Evolutionary conservation across 2,888 invertebrate species (phyloP).

Genomic region (Cheilosia pagana): DNA sequence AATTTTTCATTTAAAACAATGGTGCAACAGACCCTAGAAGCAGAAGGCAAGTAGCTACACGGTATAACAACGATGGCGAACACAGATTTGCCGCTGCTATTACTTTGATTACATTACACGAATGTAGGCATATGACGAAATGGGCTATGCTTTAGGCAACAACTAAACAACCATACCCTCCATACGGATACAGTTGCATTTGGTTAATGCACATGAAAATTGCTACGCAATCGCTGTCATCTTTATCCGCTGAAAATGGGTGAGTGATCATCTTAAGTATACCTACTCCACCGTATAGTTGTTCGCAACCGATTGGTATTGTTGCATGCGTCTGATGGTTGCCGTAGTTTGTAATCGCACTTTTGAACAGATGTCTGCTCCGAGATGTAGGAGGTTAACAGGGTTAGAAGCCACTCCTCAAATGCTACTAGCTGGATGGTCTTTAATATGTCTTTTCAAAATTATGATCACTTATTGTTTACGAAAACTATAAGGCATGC

Average conservation of each 20-base stretch:
- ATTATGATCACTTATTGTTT: neutral
- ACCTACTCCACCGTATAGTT: slow-evolving; percentile 15
- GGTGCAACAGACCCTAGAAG: slow-evolving; percentile 15
- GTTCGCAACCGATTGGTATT: slow-evolving; percentile 56
- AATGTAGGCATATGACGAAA: slow-evolving; percentile 33
- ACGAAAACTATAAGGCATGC: neutral
- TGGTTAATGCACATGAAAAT: slow-evolving; percentile 66
- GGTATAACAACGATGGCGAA: slow-evolving; percentile 25
- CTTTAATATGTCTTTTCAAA: neutral
- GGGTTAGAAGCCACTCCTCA: slow-evolving; percentile 4
- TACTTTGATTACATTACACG: slow-evolving; percentile 62
- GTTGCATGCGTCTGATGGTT: neutral
- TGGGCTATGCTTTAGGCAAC: slow-evolving; percentile 45
- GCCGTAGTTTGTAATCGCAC: neutral
- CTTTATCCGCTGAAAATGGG: slow-evolving; percentile 63
- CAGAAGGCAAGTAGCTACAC: slow-evolving; percentile 2
- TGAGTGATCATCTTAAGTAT: slow-evolving; percentile 70
- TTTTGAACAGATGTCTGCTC: neutral
- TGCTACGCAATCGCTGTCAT: slow-evolving; percentile 56
- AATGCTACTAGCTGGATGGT: neutral
- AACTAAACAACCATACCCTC: neutral
- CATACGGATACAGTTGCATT: slow-evolving; percentile 40
- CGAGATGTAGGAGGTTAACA: slow-evolving; percentile 4
- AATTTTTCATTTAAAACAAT: slow-evolving; percentile 19
- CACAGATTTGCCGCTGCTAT: slow-evolving; percentile 68